These are phyloP conservation scores for Tetranychus cinnabarinus DNA, from an alignment of 1,140 invertebrate genomes.

Conservation along the genomic window DNA sequence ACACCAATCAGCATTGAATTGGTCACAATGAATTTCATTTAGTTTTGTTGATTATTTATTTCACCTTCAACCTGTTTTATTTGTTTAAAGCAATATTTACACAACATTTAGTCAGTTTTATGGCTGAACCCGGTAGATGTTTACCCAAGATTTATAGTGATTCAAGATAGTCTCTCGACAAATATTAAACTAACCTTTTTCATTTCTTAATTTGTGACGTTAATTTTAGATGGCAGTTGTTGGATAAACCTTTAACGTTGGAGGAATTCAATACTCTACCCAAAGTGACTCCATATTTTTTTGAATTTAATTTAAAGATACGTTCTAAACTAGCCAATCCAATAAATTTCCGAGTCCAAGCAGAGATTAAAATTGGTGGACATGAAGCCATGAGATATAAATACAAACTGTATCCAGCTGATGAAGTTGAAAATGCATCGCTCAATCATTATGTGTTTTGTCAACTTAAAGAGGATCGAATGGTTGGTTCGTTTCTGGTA, in stretches of 20 bases:
- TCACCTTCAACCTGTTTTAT: no score
- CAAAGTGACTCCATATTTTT: constrained; percentile 20
- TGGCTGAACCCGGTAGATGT: no score
- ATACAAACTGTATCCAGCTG: constrained; percentile 16
- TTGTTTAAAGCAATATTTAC: no score
- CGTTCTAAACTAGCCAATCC: constrained; percentile 14
- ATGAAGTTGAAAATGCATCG: constrained; percentile 17
- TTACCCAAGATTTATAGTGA: no score
- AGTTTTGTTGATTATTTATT: no score
- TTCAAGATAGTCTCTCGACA: no score
- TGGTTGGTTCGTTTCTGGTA: constrained; percentile 18
- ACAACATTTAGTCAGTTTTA: no score
- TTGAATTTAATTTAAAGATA: constrained; percentile 17
- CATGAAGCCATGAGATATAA: constrained; percentile 16
- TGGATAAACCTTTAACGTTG: constrained; percentile 25
- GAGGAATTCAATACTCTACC: constrained; percentile 27
- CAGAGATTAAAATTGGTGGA: constrained; percentile 14
- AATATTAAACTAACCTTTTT: no score
- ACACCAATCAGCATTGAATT: no score
- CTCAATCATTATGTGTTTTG: constrained; percentile 21
- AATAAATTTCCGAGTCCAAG: constrained; percentile 14
- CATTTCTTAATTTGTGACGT: background rate
- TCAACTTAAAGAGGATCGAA: constrained; percentile 18
- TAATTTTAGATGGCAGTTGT: constrained; percentile 26
- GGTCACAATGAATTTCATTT: no score